Conservation (phyloP, 1,140 invertebrate species). For the Homalodisca vitripennis region DNA sequence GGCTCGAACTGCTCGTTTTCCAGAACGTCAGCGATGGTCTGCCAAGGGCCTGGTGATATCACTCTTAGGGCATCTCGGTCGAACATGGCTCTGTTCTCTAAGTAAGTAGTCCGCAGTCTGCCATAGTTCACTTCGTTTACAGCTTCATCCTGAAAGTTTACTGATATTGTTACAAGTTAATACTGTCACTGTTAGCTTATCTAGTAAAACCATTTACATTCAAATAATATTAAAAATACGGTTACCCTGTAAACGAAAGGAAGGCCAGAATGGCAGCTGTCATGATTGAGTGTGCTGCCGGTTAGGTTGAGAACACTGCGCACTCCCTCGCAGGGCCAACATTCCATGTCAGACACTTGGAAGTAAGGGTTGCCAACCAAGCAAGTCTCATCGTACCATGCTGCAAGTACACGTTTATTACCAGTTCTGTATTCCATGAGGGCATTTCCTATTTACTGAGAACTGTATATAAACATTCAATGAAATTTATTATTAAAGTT, state of each 20-base stretch:
- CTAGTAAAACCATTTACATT: neutral
- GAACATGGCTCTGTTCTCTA: constrained; percentile 34
- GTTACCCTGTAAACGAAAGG: constrained; percentile 48
- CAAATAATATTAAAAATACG: neutral
- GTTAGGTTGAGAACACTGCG: constrained; percentile 58
- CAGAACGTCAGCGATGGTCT: constrained; percentile 34
- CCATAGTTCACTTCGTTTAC: constrained; percentile 31
- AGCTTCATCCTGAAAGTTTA: constrained; percentile 40
- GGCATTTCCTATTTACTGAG: too few species aligned
- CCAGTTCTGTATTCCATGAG: too few species aligned
- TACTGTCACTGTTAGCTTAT: too few species aligned
- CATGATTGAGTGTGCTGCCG: constrained; percentile 44
- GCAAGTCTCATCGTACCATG: constrained; percentile 76
- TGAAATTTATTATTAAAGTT: too few species aligned
- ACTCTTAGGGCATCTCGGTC: constrained; percentile 38
- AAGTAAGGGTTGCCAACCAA: constrained; percentile 74
- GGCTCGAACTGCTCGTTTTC: constrained; percentile 17
- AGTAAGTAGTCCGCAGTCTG: constrained; percentile 31
- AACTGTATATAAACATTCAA: too few species aligned
- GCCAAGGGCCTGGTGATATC: constrained; percentile 2
- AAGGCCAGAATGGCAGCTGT: constrained; percentile 47
- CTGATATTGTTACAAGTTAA: too few species aligned
- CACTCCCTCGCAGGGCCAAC: constrained; percentile 70
- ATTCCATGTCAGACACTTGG: constrained; percentile 67
- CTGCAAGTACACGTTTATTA: too few species aligned